Percentiles rank a stretch among this genome's conserved stretches.
Evolutionary conservation across 2,888 invertebrate species (phyloP).

Genomic region (Mythimna albipuncta): DNA sequence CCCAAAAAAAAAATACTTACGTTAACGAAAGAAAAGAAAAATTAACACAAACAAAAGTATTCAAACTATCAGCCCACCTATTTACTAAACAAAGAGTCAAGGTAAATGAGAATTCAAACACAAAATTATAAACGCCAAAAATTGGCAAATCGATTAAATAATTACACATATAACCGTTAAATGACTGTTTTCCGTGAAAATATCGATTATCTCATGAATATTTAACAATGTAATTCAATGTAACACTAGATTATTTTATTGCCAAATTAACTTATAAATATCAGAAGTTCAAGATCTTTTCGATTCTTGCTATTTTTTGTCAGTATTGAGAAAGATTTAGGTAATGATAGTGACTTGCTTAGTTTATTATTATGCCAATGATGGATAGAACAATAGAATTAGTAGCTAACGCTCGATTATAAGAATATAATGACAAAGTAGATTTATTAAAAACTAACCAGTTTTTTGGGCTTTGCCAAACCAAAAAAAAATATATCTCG

Average conservation of each 20-base stretch:
- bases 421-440: too few species aligned
- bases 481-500: too few species aligned
- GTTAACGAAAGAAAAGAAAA: background rate
- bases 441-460: too few species aligned
- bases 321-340: constrained; percentile 17
- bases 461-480: too few species aligned
- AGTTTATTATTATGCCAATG: constrained; percentile 4
- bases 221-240: constrained; percentile 63
- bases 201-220: constrained; percentile 57
- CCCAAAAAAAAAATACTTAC: background rate
- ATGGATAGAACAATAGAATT: constrained; percentile 37
- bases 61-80: background rate
- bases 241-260: constrained; percentile 53
- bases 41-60: background rate
- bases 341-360: constrained; percentile 15
- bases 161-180: constrained; percentile 52
- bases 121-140: constrained; percentile 25
- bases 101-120: constrained; percentile 31
- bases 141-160: constrained; percentile 46
- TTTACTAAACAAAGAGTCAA: constrained; percentile 22
- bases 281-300: constrained; percentile 61
- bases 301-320: constrained; percentile 17
- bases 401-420: background rate
- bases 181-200: constrained; percentile 60
- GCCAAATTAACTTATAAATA: constrained; percentile 52